A percentile compares a stretch with the other conserved stretches of the same genome.
phyloP scores from a whole-genome alignment of 2,888 invertebrate genomes.

The Muscina levida region DNA sequence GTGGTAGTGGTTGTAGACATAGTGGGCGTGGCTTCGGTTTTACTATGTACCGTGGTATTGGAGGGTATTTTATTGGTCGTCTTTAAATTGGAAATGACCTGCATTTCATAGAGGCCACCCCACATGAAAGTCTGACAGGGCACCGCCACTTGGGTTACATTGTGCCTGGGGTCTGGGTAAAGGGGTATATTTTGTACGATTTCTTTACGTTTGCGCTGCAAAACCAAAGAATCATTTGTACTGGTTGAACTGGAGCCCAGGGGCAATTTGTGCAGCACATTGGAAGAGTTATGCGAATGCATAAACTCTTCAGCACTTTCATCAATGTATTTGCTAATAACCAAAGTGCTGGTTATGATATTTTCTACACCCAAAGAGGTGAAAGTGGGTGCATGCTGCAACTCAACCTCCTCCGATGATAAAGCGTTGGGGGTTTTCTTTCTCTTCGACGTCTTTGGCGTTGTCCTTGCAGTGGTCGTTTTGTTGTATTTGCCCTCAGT shows the following conservation, averaged over 20 bases:
- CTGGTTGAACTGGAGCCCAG: background rate
- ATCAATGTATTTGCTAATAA: slow-evolving; percentile 78
- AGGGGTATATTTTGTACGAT: slow-evolving; percentile 77
- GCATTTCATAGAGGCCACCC: slow-evolving; percentile 77
- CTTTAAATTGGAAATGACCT: slow-evolving; percentile 74
- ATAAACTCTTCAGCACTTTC: slow-evolving; percentile 63
- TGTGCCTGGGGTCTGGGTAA: slow-evolving; percentile 77
- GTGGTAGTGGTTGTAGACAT: slow-evolving; percentile 72
- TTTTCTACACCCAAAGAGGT: slow-evolving; percentile 67
- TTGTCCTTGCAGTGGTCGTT: slow-evolving; percentile 34
- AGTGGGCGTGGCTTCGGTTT: slow-evolving; percentile 35
- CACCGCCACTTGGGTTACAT: slow-evolving; percentile 77
- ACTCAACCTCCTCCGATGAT: slow-evolving; percentile 67
- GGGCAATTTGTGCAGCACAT: background rate
- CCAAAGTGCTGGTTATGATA: slow-evolving; percentile 77
- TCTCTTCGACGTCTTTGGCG: background rate
- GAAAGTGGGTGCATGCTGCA: slow-evolving; percentile 43
- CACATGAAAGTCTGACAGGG: slow-evolving; percentile 77
- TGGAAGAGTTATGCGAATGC: slow-evolving; percentile 28
- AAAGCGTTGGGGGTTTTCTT: slow-evolving; percentile 37
- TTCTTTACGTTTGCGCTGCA: slow-evolving; percentile 75
- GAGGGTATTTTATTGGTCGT: slow-evolving; percentile 66
- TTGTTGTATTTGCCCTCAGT: slow-evolving; percentile 31
- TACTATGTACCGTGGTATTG: background rate
- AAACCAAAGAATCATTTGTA: slow-evolving; percentile 57